Conservation (phyloP, 2,888 invertebrate genomes). For the Phania funesta region DNA sequence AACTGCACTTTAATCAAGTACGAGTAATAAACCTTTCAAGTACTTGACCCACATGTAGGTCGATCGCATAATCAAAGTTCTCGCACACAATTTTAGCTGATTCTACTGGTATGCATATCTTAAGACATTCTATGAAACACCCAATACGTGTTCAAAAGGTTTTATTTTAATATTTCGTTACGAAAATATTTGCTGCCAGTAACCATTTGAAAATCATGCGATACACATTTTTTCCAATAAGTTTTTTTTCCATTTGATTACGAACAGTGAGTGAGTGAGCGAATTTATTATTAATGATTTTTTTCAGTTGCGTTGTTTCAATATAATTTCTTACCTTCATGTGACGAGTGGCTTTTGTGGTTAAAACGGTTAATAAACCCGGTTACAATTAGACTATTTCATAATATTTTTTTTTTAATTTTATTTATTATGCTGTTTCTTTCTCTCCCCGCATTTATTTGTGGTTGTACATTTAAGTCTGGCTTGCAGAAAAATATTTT, state of each 20-base stretch:
- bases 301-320: constrained; percentile 7
- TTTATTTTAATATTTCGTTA: neutral
- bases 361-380: constrained; percentile 66
- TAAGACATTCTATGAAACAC: constrained; percentile 47
- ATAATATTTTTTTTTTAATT: neutral
- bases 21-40: constrained; percentile 57
- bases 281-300: constrained; percentile 33
- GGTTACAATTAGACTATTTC: constrained; percentile 64
- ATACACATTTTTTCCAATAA: neutral
- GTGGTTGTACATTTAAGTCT: constrained; percentile 23
- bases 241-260: neutral
- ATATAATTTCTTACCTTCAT: constrained; percentile 47
- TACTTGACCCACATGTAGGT: constrained; percentile 65
- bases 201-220: constrained; percentile 10
- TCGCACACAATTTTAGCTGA: constrained; percentile 5
- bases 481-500: neutral
- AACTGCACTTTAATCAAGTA: neutral
- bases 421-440: neutral
- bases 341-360: constrained; percentile 60
- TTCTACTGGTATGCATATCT: neutral
- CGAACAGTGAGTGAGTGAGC: neutral
- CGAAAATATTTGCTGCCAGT: neutral
- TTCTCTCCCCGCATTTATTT: constrained; percentile 1
- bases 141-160: constrained; percentile 63
- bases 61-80: constrained; percentile 53